These are phyloP conservation scores for Agrilus biguttatus DNA, from an alignment of 2,888 invertebrate genomes.

Conservation along the genomic window DNA sequence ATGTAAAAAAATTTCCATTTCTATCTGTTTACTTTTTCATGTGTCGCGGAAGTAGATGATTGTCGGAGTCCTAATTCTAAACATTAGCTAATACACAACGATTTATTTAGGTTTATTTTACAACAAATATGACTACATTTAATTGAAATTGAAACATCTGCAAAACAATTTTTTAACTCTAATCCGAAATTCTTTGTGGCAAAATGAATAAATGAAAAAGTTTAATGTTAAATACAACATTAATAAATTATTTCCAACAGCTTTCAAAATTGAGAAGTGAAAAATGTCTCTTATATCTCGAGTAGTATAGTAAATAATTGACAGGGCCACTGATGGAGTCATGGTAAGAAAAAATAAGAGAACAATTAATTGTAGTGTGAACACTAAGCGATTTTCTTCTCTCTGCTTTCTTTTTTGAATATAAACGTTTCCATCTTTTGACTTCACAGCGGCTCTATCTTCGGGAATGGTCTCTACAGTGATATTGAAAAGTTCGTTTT, in stretches of 20 bases:
- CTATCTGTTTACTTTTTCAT: too few species aligned
- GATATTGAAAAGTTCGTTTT: slow-evolving; percentile 7
- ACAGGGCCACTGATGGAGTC: slow-evolving; percentile 12
- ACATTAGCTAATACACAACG: too few species aligned
- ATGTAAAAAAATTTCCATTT: too few species aligned
- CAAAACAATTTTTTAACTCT: slow-evolving; percentile 6
- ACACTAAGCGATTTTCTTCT: slow-evolving; percentile 12
- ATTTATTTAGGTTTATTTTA: too few species aligned
- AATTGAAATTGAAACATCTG: background rate
- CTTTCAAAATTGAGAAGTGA: slow-evolving; percentile 7
- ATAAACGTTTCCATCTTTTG: slow-evolving; percentile 5
- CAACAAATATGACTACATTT: too few species aligned
- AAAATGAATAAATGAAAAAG: slow-evolving; percentile 14
- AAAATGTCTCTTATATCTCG: too few species aligned
- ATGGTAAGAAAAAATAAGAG: slow-evolving; percentile 12
- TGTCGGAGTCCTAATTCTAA: too few species aligned
- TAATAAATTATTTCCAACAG: slow-evolving; percentile 12
- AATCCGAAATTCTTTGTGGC: slow-evolving; percentile 13
- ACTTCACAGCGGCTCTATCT: slow-evolving; percentile 2
- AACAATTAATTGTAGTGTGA: slow-evolving; percentile 10
- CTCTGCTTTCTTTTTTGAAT: slow-evolving; percentile 11
- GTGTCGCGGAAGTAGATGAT: too few species aligned
- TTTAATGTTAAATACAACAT: slow-evolving; percentile 13
- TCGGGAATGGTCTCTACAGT: too few species aligned
- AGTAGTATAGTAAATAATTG: slow-evolving; percentile 8